Conservation (phyloP, 2,888 invertebrate genomes). For the Tinea semifulvella region DNA sequence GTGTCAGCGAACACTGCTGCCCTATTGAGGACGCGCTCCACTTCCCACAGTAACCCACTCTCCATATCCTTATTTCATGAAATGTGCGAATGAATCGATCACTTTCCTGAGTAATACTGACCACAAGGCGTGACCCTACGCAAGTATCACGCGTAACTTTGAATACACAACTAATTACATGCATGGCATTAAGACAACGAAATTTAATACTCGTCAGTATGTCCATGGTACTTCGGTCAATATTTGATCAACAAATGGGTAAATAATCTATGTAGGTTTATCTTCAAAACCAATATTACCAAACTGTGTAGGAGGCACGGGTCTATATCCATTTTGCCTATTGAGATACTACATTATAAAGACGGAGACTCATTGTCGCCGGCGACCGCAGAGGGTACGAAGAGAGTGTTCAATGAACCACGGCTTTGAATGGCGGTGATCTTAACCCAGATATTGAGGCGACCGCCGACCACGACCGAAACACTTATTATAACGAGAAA, state of each 20-base stretch:
- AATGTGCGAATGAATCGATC: slow-evolving; percentile 3
- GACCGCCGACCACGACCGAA: slow-evolving; percentile 14
- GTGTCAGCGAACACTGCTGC: slow-evolving; percentile 15
- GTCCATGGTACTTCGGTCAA: slow-evolving; percentile 29
- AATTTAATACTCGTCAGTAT: slow-evolving; percentile 36
- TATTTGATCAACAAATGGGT: slow-evolving; percentile 48
- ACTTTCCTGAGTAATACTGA: slow-evolving; percentile 9
- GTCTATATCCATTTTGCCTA: slow-evolving; percentile 16
- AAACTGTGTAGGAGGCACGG: slow-evolving; percentile 21
- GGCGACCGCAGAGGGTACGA: slow-evolving; percentile 6
- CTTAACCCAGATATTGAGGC: slow-evolving; percentile 34
- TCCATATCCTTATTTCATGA: slow-evolving; percentile 8
- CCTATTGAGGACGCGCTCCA: slow-evolving; percentile 38
- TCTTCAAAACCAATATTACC: slow-evolving; percentile 35
- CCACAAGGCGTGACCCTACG: slow-evolving; percentile 27
- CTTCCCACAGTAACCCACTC: slow-evolving; percentile 35
- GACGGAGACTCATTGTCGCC: not conserved
- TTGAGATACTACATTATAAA: slow-evolving; percentile 11
- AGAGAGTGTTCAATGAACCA: slow-evolving; percentile 28
- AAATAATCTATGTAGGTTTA: slow-evolving; percentile 34
- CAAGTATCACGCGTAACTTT: slow-evolving; percentile 15
- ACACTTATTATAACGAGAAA: slow-evolving; percentile 13
- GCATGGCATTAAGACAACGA: slow-evolving; percentile 29
- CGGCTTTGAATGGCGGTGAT: slow-evolving; percentile 33
- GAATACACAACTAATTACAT: slow-evolving; percentile 11